phyloP scores from a whole-genome alignment of 2,888 invertebrate genomes.

The Euzetes globulus region DNA sequence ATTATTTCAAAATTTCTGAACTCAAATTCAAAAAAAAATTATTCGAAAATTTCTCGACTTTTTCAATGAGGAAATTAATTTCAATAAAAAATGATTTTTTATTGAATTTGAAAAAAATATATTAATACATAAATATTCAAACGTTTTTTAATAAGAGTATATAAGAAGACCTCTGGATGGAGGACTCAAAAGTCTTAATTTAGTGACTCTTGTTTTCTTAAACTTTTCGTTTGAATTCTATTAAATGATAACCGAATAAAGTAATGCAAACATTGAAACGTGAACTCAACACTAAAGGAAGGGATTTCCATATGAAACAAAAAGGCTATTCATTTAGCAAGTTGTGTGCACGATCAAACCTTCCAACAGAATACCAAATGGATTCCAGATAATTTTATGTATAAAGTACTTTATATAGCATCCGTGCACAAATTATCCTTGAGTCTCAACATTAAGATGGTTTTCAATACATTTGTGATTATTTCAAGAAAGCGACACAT shows the following conservation, averaged over 20 bases:
- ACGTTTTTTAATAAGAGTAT: neutral
- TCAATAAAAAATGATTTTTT: neutral
- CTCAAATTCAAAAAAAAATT: neutral
- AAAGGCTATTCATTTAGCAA: neutral
- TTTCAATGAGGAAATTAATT: neutral
- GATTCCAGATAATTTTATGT: no score
- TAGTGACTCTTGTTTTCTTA: neutral
- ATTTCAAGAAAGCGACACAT: no score
- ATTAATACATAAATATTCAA: neutral
- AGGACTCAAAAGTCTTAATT: no score
- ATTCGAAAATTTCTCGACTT: neutral
- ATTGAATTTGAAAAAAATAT: neutral
- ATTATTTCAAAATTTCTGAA: neutral
- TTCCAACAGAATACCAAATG: no score
- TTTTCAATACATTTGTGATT: no score
- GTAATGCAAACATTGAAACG: slow-evolving; percentile 6
- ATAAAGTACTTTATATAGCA: no score
- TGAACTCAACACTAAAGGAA: neutral
- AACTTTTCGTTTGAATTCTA: neutral
- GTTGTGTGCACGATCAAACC: neutral
- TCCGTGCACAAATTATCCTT: no score
- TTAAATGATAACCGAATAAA: neutral
- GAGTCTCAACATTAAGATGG: no score
- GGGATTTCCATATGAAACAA: neutral
- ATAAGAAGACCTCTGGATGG: no score